Base-by-base conservation (phyloP, 2,113 vertebrate genomes). In the Phodopus roborovskii region DNA sequence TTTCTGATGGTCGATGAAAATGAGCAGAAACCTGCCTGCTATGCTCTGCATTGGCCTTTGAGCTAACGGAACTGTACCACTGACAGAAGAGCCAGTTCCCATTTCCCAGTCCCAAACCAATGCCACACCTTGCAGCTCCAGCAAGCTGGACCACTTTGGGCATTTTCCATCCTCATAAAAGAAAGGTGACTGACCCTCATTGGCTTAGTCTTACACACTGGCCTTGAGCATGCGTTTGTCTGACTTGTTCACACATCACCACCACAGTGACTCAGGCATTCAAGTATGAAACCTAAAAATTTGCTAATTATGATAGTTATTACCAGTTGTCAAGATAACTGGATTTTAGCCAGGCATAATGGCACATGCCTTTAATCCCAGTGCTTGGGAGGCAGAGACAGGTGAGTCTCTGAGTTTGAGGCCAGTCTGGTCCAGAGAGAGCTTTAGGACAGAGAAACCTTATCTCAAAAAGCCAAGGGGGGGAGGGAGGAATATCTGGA, bases 131-230 rank as follows among this genome's bases (percentile, higher is more conserved):
- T 39, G 10, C 16, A 19, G 36, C 11, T 75, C 81, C 17, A 28
- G 20, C 36, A 16, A 64, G 24, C n/a, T 53, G 30, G 88, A 73
- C 24, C 3, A 5, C 28, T 5, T 16, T 7, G 24, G 7, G 9
- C 24, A 22, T 68, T 66, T 79, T 20, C 42, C 79, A 62, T 16
- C 20, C 62, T 9, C 0, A 42, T 56, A 64, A 74, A 26, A 5
- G 60, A 58, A 39, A 11, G 1, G 9, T 1, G 12, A 42, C 24
- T 5, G 33, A 17, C 5, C 3, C 42, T 73, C 7, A 6, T 0
- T 6, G 15, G 36, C 45, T 24, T 8, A 0, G 0, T 20, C 4
- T 15, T 81, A 45, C 45, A 28, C 10, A 28, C 60, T 30, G 58
- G n/a, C 24, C 20, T 12, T 4, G 11, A 10, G 12, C 1, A 1